phyloP scores from a whole-genome alignment of 2,113 vertebrate species.

The Corydoras maculifer region DNA sequence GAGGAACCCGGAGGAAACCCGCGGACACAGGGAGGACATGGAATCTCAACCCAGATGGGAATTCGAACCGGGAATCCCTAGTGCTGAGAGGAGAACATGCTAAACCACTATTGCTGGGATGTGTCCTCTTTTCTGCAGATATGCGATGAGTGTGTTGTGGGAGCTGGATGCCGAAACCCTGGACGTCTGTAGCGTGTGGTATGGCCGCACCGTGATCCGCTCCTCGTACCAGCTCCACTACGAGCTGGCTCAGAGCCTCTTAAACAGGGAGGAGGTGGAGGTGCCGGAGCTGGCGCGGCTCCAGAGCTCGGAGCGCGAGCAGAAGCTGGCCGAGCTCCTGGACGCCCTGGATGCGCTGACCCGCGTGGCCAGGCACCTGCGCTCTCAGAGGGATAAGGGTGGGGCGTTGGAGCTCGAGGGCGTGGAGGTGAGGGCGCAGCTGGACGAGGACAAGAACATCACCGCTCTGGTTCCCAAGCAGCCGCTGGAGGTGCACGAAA shows the following conservation, averaged over 20 bases:
- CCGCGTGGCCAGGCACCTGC: conserved; percentile 69
- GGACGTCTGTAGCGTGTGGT: conserved; percentile 67
- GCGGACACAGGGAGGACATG: too few relatives aligned
- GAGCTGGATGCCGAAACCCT: conserved; percentile 73
- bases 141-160: conserved; percentile 89
- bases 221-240: conserved; percentile 91
- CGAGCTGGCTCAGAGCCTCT: conserved; percentile 80
- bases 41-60: too few relatives aligned
- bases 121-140: conserved; percentile 60
- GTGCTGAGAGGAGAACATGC: too few relatives aligned
- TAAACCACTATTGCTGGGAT: too few relatives aligned
- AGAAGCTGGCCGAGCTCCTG: conserved; percentile 60
- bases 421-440: conserved; percentile 80
- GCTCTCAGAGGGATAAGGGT: conserved; percentile 68
- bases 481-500: conserved; percentile 90
- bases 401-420: conserved; percentile 92
- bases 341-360: conserved; percentile 75
- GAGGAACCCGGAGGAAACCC: too few relatives aligned
- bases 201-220: conserved; percentile 73
- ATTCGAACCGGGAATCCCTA: too few relatives aligned
- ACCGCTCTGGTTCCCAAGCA: conserved; percentile 81
- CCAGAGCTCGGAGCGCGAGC: conserved; percentile 48
- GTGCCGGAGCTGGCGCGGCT: conserved; percentile 70
- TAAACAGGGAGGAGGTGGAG: conserved; percentile 68
- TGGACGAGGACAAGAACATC: conserved; percentile 82